Base-by-base conservation (phyloP, 2,113 vertebrate genomes). In the Myxocyprinus asiaticus region DNA sequence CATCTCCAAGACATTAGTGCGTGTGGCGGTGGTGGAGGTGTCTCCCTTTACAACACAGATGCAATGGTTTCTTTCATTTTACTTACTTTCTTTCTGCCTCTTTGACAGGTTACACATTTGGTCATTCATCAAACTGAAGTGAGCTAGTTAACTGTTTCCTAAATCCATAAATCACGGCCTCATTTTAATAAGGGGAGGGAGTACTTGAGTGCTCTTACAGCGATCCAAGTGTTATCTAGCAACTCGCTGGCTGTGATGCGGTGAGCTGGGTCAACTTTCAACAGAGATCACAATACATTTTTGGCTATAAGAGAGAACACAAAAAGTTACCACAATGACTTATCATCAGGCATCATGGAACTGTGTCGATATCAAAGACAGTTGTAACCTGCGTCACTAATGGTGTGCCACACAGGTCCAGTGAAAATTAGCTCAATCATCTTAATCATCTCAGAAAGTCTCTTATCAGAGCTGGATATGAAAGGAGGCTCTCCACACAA, bases 401-500 rank as follows among this genome's bases (percentile, higher is more conserved):
- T 69, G 47, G 84, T 86, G 80, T 90, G 77, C 91, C 94, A 96
- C 81, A 91, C 4, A 22, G 85, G 71, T 69, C 84, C 81, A 76
- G 86, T 83, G 87, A 95, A 95, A 83, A 6, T 83, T 43, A 95
- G 79, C 3, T 92, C 88, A 83, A 89, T 90, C 51, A 89, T 95
- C 88, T 82, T 93, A 84, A 95, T 93, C 85, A 92, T 80, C 48
- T 95, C 85, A 88, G 95, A 94, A 83, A 96, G 90, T n/a, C 88
- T 92, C 45, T 92, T 86, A 88, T 94, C 93, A 68, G 93, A 94
- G 79, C 56, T 92, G 84, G 89, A 91, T 85, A 84, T 71, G 87
- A 96, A 96, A n/a, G 91, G 94, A 76, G 94, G 90, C 53, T 92
- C 88, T 70, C 95, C 95, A 87, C 92, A 94, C 64, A 92, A 84